Evolutionary conservation across 92 coral and sea anemone species (phyloP).

Genomic region (Actinernus sp.): DNA sequence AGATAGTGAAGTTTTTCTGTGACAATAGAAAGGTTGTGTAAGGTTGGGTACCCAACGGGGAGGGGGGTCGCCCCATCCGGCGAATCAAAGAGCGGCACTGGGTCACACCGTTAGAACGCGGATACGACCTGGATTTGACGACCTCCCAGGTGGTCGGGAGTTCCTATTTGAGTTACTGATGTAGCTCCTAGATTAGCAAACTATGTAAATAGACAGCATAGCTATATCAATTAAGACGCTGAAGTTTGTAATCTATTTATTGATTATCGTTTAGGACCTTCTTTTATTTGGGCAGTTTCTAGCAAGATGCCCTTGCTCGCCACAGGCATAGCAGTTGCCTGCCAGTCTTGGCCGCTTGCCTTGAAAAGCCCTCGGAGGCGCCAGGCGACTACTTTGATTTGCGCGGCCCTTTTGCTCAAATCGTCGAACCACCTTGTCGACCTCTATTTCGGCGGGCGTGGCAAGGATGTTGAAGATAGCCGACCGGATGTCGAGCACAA

Average conservation of each 20-base stretch:
- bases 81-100: slow-evolving; percentile 30
- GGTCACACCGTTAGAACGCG: background rate
- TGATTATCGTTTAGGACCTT: background rate
- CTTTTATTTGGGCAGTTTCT: slow-evolving; percentile 24
- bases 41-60: background rate
- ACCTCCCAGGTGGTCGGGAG: background rate
- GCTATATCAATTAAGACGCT: background rate
- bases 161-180: no score
- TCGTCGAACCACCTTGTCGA: slow-evolving; percentile 21
- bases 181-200: no score
- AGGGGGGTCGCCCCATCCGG: slow-evolving; percentile 43
- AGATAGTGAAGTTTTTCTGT: slow-evolving; percentile 10
- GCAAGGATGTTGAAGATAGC: slow-evolving; percentile 25
- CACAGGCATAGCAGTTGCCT: slow-evolving; percentile 19
- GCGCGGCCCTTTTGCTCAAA: background rate
- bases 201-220: no score
- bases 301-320: slow-evolving; percentile 33
- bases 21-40: background rate
- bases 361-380: background rate
- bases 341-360: background rate
- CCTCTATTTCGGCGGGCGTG: slow-evolving; percentile 22
- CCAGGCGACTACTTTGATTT: background rate
- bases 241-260: background rate
- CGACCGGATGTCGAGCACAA: slow-evolving; percentile 8
- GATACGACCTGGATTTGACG: background rate